A percentile compares a stretch with the other conserved stretches of the same genome.
Conservation (phyloP, 1,140 invertebrate species). For the Hycleus phaleratus region DNA sequence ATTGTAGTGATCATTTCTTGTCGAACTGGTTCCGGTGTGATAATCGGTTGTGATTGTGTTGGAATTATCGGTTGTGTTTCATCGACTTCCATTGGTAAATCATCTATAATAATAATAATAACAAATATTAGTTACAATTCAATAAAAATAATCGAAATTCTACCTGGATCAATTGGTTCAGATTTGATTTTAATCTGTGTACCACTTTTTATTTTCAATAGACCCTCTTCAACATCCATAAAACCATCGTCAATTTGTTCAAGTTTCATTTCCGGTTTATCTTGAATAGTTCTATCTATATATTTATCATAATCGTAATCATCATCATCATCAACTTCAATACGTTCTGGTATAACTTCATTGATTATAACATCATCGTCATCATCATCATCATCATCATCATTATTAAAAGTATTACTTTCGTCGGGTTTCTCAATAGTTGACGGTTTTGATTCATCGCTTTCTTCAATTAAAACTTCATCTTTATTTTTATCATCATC, state of each 20-base stretch:
- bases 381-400: constrained; percentile 43
- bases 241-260: constrained; percentile 39
- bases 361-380: constrained; percentile 54
- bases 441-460: constrained; percentile 27
- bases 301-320: constrained; percentile 40
- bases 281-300: neutral
- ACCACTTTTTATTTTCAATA: constrained; percentile 35
- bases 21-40: constrained; percentile 49
- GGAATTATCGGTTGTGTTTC: neutral
- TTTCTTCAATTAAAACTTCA: constrained; percentile 27
- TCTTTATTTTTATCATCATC: constrained; percentile 5
- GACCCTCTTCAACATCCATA: constrained; percentile 34
- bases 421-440: constrained; percentile 17
- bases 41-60: neutral
- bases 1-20: constrained; percentile 57
- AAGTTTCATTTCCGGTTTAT: constrained; percentile 7
- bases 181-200: constrained; percentile 47
- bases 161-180: constrained; percentile 54
- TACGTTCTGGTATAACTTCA: constrained; percentile 44
- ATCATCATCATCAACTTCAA: constrained; percentile 45
- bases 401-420: constrained; percentile 39
- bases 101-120: constrained; percentile 1
- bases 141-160: neutral
- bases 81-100: neutral
- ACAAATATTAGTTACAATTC: neutral